Evolutionary conservation across 1,140 invertebrate genomes (phyloP), one percentile per base, ranked within the genome.

Genomic region (Vanessa tameamea): DNA sequence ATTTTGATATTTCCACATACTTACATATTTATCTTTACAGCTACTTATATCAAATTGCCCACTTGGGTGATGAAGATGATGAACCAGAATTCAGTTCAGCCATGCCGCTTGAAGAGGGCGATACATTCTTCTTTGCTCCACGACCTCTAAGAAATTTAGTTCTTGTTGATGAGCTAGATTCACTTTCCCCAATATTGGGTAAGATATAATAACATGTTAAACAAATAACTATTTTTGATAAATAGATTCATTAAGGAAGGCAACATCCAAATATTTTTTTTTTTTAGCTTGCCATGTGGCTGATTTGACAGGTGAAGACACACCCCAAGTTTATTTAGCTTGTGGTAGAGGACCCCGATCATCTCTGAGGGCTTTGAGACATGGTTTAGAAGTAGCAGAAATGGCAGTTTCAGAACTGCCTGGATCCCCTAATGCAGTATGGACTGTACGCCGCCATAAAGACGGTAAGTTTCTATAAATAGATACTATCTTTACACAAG

Each of bases 321-420:
- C 99, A 0, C 99, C 99, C 0, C 99, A 99, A 93, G 94, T 99
- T 50, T 99, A 99, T 89, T 96, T 99, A 81, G 94, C 98, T 3
- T 99, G 99, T 94, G 99, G 99, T 0, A 94, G 99, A 76, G 98
- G 99, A 3, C 97, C 99, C 2, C 94, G 99, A 68, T 99, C 98
- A 0, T 97, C 98, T 1, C 83, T 99, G 4, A 93, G 98, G 84
- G 98, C 99, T 1, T 93, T 99, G 4, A 95, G 99, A 57, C 99
- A 99, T 93, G 99, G 99, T 83, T 93, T 99, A 14, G 99, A 99
- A 94, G 98, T 97, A 2, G 98, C 98, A 0, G 99, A 99, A 93
- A 99, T 99, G 99, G 99, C 99, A 81, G 98, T 99, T 5, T 99
- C 98, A 63, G 99, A 99, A 92, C 93, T 99, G 76, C 99, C 99